Evolutionary conservation across 2,888 invertebrate species (phyloP).

Genomic region (Campoletis raptor): DNA sequence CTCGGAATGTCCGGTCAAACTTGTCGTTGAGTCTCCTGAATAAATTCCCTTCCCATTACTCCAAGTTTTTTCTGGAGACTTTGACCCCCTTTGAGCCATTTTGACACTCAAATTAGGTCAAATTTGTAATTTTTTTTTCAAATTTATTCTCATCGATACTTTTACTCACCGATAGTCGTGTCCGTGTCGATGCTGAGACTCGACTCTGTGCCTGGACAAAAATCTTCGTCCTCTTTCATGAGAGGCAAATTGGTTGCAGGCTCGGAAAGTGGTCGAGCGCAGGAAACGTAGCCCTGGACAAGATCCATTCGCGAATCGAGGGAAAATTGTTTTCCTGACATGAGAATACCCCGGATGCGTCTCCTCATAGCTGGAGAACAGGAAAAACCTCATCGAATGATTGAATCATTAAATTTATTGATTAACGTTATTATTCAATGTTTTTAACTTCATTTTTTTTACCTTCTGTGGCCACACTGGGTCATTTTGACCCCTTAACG

Average conservation of each 20-base stretch:
- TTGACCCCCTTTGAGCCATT: no score
- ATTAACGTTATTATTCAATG: not conserved
- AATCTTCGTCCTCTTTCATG: constrained; percentile 86
- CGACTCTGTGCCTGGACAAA: constrained; percentile 75
- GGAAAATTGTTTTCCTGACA: constrained; percentile 96
- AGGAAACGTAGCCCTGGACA: constrained; percentile 86
- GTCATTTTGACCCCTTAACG: not conserved
- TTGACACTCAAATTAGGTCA: no score
- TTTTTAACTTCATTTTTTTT: not conserved
- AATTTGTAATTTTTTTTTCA: no score
- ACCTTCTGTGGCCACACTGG: not conserved
- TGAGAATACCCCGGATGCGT: constrained; percentile 94
- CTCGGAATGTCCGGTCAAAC: constrained; percentile 60
- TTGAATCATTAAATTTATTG: not conserved
- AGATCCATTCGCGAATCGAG: constrained; percentile 96
- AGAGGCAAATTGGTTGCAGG: constrained; percentile 85
- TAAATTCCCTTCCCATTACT: not conserved
- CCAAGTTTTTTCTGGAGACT: not conserved
- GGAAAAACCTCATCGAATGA: not conserved
- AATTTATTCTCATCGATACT: no score
- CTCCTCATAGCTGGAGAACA: constrained; percentile 90
- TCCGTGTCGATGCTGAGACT: constrained; percentile 73
- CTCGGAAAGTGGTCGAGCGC: constrained; percentile 78
- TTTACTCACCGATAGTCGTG: constrained; percentile 74
- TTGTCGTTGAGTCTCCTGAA: constrained; percentile 67